Conservation (phyloP, 2,113 vertebrate genomes). For the Oncorhynchus mykiss region DNA sequence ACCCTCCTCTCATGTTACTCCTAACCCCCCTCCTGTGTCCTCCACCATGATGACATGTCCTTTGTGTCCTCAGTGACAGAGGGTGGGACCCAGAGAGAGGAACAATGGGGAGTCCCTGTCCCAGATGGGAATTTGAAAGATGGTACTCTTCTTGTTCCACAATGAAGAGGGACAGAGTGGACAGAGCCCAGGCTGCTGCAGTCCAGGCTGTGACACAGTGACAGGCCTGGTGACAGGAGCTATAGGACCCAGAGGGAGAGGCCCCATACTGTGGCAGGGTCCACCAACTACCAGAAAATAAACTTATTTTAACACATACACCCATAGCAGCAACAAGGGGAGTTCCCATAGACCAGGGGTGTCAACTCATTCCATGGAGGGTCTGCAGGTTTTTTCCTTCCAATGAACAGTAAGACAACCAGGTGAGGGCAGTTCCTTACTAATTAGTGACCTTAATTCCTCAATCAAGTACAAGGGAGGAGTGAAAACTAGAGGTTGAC, state of each 20-base stretch:
- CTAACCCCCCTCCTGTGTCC: slow-evolving; percentile 33
- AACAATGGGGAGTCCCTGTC: slow-evolving; percentile 61
- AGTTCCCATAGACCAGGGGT: slow-evolving; percentile 1
- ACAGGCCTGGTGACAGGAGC: background rate
- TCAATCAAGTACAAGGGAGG: too few species aligned
- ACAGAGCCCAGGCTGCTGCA: slow-evolving; percentile 14
- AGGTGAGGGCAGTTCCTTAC: too few species aligned
- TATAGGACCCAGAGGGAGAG: slow-evolving; percentile 14
- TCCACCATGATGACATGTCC: slow-evolving; percentile 58
- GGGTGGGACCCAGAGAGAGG: slow-evolving; percentile 42
- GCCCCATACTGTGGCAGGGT: slow-evolving; percentile 21
- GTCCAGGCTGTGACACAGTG: slow-evolving; percentile 43
- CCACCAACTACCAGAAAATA: slow-evolving; percentile 1
- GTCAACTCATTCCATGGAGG: too few species aligned
- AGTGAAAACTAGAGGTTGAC: too few species aligned
- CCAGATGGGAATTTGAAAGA: slow-evolving; percentile 68
- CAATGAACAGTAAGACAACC: too few species aligned
- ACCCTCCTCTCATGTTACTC: slow-evolving; percentile 61
- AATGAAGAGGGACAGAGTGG: slow-evolving; percentile 56
- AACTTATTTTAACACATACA: slow-evolving; percentile 5
- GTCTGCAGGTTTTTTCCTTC: too few species aligned
- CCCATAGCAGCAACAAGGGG: background rate
- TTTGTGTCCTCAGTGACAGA: slow-evolving; percentile 65
- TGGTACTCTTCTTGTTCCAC: slow-evolving; percentile 51
- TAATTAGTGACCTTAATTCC: too few species aligned